phyloP scores from a whole-genome alignment of 2,113 vertebrate genomes.

The Vombatus ursinus region DNA sequence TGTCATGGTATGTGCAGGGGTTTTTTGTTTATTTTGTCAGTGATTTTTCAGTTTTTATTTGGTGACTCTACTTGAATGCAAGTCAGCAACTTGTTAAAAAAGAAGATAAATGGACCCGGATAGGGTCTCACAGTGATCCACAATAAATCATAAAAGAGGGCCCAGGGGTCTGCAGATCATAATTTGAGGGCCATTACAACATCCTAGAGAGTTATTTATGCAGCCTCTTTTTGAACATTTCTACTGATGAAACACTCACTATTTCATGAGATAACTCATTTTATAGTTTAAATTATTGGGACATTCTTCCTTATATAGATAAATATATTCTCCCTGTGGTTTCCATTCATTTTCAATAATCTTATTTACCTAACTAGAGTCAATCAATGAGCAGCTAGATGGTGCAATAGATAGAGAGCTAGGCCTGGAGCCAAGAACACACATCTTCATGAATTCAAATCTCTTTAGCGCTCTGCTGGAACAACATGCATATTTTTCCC shows the following conservation, averaged over 20 bases:
- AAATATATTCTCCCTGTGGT: neutral
- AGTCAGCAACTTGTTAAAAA: too few relatives aligned
- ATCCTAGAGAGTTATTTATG: neutral
- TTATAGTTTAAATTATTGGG: neutral
- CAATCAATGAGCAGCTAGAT: neutral
- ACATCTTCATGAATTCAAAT: neutral
- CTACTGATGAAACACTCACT: neutral
- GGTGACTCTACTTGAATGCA: too few relatives aligned
- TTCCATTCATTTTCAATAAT: neutral
- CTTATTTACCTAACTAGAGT: neutral
- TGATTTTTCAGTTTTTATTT: too few relatives aligned
- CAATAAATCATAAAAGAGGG: neutral
- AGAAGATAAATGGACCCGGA: neutral
- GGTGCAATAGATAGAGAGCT: too few relatives aligned
- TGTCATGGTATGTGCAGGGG: too few relatives aligned
- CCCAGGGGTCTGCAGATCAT: neutral
- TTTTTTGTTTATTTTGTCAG: too few relatives aligned
- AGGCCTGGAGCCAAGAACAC: too few relatives aligned
- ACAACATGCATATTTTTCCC: constrained; percentile 35
- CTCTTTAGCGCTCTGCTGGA: neutral
- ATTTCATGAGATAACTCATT: neutral
- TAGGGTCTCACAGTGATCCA: neutral
- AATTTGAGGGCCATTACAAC: neutral
- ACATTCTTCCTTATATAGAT: neutral
- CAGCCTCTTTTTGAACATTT: neutral